phyloP scores from a whole-genome alignment of 2,888 invertebrate species.

The Buathra laborator region DNA sequence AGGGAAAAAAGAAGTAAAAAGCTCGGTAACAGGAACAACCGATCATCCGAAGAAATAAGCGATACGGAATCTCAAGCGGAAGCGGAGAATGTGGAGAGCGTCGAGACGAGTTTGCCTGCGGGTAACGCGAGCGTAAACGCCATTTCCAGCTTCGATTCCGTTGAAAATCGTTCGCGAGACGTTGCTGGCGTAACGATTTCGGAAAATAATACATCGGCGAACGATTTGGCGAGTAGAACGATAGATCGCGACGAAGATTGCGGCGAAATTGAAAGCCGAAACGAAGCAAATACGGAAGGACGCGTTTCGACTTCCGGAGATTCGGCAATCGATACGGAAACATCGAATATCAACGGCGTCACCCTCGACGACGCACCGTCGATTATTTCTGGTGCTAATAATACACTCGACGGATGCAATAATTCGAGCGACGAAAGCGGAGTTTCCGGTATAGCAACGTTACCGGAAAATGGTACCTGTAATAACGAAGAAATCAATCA shows the following conservation, averaged over 20 bases:
- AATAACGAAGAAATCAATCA: slow-evolving; percentile 70
- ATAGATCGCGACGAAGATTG: not conserved
- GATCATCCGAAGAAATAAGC: not conserved
- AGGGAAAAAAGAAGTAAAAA: slow-evolving; percentile 74
- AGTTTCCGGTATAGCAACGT: slow-evolving; percentile 10
- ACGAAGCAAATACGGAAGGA: not conserved
- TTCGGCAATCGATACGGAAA: not conserved
- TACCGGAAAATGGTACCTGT: slow-evolving; percentile 55
- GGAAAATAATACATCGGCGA: not conserved
- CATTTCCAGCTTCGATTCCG: not conserved
- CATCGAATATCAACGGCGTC: slow-evolving; percentile 6
- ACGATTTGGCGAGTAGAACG: slow-evolving; percentile 9
- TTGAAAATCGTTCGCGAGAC: slow-evolving; percentile 5
- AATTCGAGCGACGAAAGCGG: slow-evolving; percentile 32
- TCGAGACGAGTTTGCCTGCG: slow-evolving; percentile 11
- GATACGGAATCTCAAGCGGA: slow-evolving; percentile 11
- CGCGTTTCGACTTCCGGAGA: not conserved
- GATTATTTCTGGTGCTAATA: not conserved
- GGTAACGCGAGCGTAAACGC: not conserved
- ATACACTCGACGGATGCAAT: not conserved
- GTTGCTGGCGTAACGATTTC: not conserved
- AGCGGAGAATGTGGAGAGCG: slow-evolving; percentile 28
- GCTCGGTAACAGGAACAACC: slow-evolving; percentile 37
- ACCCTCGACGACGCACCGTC: not conserved
- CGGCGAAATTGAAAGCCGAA: not conserved